phyloP scores from a whole-genome alignment of 2,888 invertebrate genomes.

The Oegoconia quadripuncta region DNA sequence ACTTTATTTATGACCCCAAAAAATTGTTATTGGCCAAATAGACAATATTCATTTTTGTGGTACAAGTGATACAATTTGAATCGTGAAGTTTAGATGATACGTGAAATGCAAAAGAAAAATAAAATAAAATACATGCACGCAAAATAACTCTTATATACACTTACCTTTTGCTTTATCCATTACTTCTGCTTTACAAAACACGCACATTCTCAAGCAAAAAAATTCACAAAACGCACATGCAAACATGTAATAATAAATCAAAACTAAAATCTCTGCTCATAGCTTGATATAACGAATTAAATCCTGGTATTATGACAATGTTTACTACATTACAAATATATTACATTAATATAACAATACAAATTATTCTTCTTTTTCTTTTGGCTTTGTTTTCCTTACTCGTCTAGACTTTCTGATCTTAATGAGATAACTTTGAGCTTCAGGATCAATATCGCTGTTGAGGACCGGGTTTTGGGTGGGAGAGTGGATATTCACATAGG shows the following conservation, averaged over 20 bases:
- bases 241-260: constrained; percentile 14
- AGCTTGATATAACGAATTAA: constrained; percentile 31
- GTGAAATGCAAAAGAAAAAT: no score
- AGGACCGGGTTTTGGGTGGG: constrained; percentile 24
- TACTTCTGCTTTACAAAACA: constrained; percentile 13
- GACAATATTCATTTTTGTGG: no score
- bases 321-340: constrained; percentile 41
- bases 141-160: background rate
- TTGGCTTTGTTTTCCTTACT: constrained; percentile 31
- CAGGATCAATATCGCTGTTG: constrained; percentile 20
- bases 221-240: constrained; percentile 16
- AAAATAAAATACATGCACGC: no score
- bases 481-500: constrained; percentile 55
- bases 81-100: no score
- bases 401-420: constrained; percentile 35
- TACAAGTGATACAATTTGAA: no score
- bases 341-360: constrained; percentile 21
- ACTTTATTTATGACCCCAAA: no score
- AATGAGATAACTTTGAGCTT: constrained; percentile 43
- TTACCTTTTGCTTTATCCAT: background rate
- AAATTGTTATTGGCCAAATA: no score
- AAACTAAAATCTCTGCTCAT: constrained; percentile 63
- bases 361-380: constrained; percentile 20
- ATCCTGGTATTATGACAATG: constrained; percentile 29
- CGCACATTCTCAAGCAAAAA: constrained; percentile 43